Evolutionary conservation across 2,113 vertebrate genomes (phyloP).

Genomic region (Terrapene triunguis): DNA sequence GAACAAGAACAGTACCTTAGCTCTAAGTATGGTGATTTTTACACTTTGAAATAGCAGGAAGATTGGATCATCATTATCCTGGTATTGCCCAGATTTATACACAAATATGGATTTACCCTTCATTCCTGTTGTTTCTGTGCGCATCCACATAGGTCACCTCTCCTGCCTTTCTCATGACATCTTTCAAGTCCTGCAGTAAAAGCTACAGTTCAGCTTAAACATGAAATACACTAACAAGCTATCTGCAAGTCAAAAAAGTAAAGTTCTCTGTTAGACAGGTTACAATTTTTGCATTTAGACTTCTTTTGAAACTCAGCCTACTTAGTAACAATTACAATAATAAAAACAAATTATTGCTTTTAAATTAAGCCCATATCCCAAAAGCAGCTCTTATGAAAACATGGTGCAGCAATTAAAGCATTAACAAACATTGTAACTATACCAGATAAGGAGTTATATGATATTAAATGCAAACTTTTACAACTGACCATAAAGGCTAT

Average conservation of each 20-base stretch:
- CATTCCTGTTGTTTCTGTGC: constrained; percentile 92
- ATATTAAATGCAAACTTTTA: constrained; percentile 32
- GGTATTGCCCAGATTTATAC: background rate
- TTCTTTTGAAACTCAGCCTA: background rate
- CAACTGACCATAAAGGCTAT: background rate
- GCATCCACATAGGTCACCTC: constrained; percentile 96
- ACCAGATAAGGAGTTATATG: background rate
- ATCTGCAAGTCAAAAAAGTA: background rate
- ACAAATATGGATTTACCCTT: constrained; percentile 82
- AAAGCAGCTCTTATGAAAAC: constrained; percentile 1
- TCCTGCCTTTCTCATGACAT: constrained; percentile 95
- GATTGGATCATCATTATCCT: background rate
- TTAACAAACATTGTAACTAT: constrained; percentile 19
- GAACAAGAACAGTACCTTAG: background rate
- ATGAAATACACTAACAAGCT: background rate
- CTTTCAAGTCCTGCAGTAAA: constrained; percentile 90
- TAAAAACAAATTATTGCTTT: constrained; percentile 16
- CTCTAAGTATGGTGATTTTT: background rate
- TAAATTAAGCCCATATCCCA: constrained; percentile 15
- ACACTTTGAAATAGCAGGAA: background rate
- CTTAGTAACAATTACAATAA: constrained; percentile 16
- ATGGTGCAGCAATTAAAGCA: constrained; percentile 22
- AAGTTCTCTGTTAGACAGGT: constrained; percentile 2
- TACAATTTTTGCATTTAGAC: background rate
- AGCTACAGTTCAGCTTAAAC: constrained; percentile 56